Conservation (phyloP, 2,113 vertebrate species). For the Eulemur rufifrons region DNA sequence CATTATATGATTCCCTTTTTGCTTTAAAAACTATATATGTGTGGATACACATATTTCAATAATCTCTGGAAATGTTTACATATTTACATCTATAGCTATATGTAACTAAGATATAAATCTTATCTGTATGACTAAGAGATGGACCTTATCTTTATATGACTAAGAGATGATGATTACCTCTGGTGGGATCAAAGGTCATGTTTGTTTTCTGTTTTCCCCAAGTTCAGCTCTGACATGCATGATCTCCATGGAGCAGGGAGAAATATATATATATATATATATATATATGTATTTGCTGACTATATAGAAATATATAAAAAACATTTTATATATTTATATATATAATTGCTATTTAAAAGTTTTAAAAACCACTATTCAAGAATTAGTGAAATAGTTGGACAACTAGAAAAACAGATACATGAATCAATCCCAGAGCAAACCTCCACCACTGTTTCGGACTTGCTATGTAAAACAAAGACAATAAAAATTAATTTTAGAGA, state of each 20-base stretch:
- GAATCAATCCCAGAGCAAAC: background rate
- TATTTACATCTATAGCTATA: conserved; percentile 14
- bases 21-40: background rate
- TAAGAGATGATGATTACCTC: conserved; percentile 62
- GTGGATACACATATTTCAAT: background rate
- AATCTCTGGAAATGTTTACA: background rate
- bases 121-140: conserved; percentile 60
- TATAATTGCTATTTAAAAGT: background rate
- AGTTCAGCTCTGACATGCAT: background rate
- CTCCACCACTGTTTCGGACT: background rate
- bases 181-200: conserved; percentile 54
- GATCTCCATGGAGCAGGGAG: background rate
- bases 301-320: background rate
- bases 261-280: background rate
- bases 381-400: background rate
- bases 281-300: background rate
- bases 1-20: background rate
- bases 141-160: conserved; percentile 39
- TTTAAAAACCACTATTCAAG: background rate
- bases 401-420: background rate
- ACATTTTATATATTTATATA: background rate
- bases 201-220: conserved; percentile 36
- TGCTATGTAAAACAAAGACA: conserved; percentile 17
- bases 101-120: conserved; percentile 53
- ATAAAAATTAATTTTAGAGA: background rate